Conservation (phyloP, 2,888 invertebrate species). For the Pantelozetes paolii region DNA sequence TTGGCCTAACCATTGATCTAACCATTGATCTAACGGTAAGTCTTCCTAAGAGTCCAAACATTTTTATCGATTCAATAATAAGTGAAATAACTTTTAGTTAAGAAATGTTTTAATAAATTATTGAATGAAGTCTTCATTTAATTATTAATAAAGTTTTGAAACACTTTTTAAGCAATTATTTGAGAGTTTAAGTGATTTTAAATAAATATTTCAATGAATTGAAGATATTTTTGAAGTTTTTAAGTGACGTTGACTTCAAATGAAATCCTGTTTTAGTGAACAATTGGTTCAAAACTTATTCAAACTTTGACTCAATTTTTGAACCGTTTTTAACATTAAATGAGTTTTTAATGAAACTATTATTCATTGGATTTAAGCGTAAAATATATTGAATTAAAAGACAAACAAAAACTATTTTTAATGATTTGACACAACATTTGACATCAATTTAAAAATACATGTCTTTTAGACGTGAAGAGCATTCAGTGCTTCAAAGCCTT, state of each 20-base stretch:
- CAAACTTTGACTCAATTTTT: neutral
- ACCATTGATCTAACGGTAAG: neutral
- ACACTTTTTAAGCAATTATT: neutral
- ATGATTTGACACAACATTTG: too few relatives aligned
- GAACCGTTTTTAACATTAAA: too few relatives aligned
- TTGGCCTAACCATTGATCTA: neutral
- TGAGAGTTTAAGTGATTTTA: too few relatives aligned
- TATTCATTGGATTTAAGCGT: too few relatives aligned
- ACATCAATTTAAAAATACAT: too few relatives aligned
- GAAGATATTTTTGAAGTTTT: neutral
- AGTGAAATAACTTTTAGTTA: neutral
- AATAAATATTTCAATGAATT: neutral
- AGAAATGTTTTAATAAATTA: neutral
- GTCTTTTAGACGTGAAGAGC: too few relatives aligned
- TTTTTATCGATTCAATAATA: neutral
- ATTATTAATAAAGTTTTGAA: neutral
- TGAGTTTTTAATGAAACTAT: neutral
- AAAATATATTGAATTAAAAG: too few relatives aligned
- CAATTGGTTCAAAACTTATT: conserved; percentile 21
- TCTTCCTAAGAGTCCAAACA: conserved; percentile 23
- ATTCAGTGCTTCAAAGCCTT: too few relatives aligned
- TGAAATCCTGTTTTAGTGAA: conserved; percentile 31
- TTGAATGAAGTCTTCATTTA: neutral
- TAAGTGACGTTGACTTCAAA: conserved; percentile 32
- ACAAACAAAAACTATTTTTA: too few relatives aligned